Conservation (phyloP, 1,140 invertebrate genomes). For the Pseudomyrmex flavicornis region DNA sequence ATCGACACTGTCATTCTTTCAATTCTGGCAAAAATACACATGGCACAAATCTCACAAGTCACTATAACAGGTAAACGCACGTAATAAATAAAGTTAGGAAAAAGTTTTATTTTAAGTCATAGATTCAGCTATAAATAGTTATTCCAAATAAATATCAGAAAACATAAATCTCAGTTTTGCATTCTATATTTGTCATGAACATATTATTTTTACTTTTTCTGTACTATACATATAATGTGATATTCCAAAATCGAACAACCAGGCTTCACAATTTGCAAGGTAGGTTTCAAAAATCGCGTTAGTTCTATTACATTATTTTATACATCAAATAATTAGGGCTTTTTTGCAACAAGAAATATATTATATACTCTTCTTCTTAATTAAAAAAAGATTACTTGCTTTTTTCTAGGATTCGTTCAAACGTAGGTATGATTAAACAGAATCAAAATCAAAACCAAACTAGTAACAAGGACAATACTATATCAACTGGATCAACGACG, state of each 20-base stretch:
- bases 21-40: constrained; percentile 83
- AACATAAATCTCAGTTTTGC: not conserved
- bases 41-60: constrained; percentile 81
- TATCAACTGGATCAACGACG: constrained; percentile 70
- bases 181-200: not conserved
- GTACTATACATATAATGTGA: constrained; percentile 43
- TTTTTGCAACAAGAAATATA: constrained; percentile 39
- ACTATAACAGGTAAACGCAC: constrained; percentile 86
- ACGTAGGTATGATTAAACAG: constrained; percentile 77
- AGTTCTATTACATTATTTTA: constrained; percentile 42
- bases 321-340: constrained; percentile 69
- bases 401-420: constrained; percentile 78
- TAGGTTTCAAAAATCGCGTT: constrained; percentile 74
- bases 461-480: constrained; percentile 74
- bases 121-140: not conserved
- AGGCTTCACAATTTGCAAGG: constrained; percentile 57
- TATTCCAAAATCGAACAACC: constrained; percentile 56
- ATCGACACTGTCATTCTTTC: constrained; percentile 85
- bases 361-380: not conserved
- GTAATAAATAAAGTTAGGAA: constrained; percentile 17
- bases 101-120: not conserved
- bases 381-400: constrained; percentile 38
- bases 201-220: constrained; percentile 6
- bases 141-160: not conserved
- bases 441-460: constrained; percentile 72